Conservation (phyloP, 2,888 invertebrate species). For the Liodrosophila aerea region DNA sequence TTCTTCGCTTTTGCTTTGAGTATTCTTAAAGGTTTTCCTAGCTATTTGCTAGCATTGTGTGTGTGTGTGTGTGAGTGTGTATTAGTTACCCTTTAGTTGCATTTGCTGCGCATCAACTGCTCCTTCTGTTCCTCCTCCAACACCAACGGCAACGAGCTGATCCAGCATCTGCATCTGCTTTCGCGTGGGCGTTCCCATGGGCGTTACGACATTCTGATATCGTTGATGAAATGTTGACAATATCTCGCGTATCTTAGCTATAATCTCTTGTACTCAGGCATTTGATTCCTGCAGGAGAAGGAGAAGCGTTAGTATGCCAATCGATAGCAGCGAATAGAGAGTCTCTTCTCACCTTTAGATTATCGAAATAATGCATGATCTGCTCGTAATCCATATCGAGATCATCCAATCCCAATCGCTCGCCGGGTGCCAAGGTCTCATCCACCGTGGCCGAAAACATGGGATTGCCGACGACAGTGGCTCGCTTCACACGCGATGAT, state of each 20-base stretch:
- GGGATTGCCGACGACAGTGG: conserved; percentile 93
- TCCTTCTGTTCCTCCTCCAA: conserved; percentile 16
- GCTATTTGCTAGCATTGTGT: conserved; percentile 54
- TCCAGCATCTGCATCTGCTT: conserved; percentile 67
- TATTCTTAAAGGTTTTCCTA: conserved; percentile 40
- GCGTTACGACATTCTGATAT: conserved; percentile 84
- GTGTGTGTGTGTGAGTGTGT: conserved; percentile 17
- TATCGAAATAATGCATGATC: conserved; percentile 99
- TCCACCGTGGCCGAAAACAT: conserved; percentile 88
- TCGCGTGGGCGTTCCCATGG: conserved; percentile 79
- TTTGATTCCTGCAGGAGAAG: conserved; percentile 88
- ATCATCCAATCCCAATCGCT: conserved; percentile 89
- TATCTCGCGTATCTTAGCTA: conserved; percentile 91
- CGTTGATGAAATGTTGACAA: conserved; percentile 87
- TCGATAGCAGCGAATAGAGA: no score
- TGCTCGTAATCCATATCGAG: conserved; percentile 98
- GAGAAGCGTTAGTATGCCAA: neutral
- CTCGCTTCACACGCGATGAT: conserved; percentile 87
- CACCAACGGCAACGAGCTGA: conserved; percentile 48
- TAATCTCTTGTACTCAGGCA: conserved; percentile 94
- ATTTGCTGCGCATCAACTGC: conserved; percentile 22
- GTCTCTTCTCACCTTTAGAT: conserved; percentile 92
- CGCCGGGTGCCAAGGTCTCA: conserved; percentile 84
- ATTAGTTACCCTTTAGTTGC: conserved; percentile 52
- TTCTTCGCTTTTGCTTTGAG: conserved; percentile 21